Percentiles rank a stretch among this genome's conserved stretches.
These are phyloP conservation scores for Apodemia mormo DNA, from an alignment of 2,888 invertebrate genomes.

Conservation along the genomic window DNA sequence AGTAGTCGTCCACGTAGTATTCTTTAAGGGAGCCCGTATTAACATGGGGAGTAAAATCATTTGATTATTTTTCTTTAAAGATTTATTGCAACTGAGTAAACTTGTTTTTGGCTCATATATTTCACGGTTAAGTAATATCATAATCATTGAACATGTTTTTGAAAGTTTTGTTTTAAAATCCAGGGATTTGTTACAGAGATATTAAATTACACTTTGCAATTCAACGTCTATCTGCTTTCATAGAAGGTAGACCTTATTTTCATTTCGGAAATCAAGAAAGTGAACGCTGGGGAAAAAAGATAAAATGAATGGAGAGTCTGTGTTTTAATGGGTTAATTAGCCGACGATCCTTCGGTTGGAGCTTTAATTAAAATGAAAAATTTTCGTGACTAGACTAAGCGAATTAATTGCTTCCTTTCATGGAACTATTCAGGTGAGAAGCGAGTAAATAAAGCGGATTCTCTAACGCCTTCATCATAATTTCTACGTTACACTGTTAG, in stretches of 20 bases:
- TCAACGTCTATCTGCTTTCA: conserved; percentile 22
- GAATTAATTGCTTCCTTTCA: conserved; percentile 74
- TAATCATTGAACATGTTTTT: too few species aligned
- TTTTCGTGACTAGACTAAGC: conserved; percentile 75
- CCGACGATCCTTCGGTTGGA: conserved; percentile 72
- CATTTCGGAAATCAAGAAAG: conserved; percentile 72
- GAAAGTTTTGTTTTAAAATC: too few species aligned
- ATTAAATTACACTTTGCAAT: conserved; percentile 39
- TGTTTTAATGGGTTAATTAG: conserved; percentile 82
- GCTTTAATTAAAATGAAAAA: conserved; percentile 81
- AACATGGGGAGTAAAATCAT: too few species aligned
- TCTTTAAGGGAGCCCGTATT: too few species aligned
- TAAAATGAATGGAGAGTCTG: conserved; percentile 72
- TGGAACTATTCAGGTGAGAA: conserved; percentile 76
- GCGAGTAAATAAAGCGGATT: conserved; percentile 55
- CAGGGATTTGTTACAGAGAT: too few species aligned
- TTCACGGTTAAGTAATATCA: too few species aligned
- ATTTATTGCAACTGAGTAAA: too few species aligned
- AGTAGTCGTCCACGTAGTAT: too few species aligned
- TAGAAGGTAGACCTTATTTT: conserved; percentile 40
- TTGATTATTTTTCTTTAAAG: too few species aligned
- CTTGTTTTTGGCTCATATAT: too few species aligned
- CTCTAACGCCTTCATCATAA: conserved; percentile 28
- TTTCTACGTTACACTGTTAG: conserved; percentile 17
- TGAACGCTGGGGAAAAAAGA: conserved; percentile 66